Base-by-base conservation (phyloP, 2,797 vertebrate genomes). In the Paratrypauchen microcephalus region DNA sequence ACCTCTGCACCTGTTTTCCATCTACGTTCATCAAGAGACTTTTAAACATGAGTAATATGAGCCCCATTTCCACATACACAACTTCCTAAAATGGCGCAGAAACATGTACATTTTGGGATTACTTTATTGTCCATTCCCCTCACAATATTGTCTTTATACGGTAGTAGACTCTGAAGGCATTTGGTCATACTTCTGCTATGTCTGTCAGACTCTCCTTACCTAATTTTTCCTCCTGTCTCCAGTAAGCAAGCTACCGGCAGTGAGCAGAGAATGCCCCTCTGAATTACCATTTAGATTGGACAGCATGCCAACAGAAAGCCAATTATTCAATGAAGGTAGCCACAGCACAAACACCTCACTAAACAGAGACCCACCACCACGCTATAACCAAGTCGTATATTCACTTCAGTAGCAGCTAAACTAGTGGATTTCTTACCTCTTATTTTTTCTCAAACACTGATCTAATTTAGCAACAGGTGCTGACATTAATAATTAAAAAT, bases 271-370 rank as follows among this genome's bases (percentile, higher is more conserved):
- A 71, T 70, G 63, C 74, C 73, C 76, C 72, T 74, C 65, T 50
- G 83, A 87, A 94, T 94, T 93, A 92, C 89, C 92, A 92, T 94
- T 93, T 93, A 93, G 89, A 94, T 93, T 92, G 91, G 86, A 90
- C 82, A 76, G 69, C 80, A 70, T 80, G 84, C 89, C 86, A 91
- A 85, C 77, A 87, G 79, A 89, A 86, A 89, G 84, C 81, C 87
- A 85, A 87, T 89, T 89, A 85, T 83, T 83, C 80, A 78, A 76
- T 73, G 62, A 81, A 16, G 57, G 70, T n/a, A 73, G 16, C n/a
- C 76, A 69, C 56, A 26, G 45, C 69, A 76, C 23, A 73, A 61
- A 70, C 68, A 74, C 75, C 57, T 41, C 66, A 45, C 52, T 47
- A 64, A 74, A 79, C 71, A 64, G 69, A 54, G 79, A 60, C 82